Evolutionary conservation across 2,113 vertebrate genomes (phyloP).

Genomic region (Aegotheles bennettii): DNA sequence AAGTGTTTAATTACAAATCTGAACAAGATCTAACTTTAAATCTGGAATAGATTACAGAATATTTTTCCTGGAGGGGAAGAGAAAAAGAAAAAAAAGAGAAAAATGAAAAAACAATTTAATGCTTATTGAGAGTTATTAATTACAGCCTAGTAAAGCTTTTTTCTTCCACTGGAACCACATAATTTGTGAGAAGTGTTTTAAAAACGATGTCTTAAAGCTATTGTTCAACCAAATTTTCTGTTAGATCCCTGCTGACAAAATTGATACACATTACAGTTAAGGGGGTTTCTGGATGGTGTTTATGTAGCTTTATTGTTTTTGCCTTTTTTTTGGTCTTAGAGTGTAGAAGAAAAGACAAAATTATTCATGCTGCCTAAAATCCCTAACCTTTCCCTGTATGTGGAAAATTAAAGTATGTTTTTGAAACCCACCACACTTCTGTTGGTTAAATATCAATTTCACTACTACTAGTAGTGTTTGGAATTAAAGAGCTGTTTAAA

Average conservation of each 20-base stretch:
- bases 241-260: not conserved
- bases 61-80: accelerated
- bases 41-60: not conserved
- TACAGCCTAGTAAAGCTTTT: not conserved
- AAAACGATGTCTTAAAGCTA: not conserved
- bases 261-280: not conserved
- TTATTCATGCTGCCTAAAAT: not conserved
- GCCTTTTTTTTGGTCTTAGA: not conserved
- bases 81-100: too few species aligned
- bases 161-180: not conserved
- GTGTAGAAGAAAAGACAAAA: not conserved
- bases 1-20: not conserved
- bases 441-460: not conserved
- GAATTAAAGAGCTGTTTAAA: not conserved
- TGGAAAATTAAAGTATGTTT: not conserved
- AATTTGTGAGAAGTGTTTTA: not conserved
- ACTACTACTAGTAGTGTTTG: not conserved
- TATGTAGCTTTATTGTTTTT: not conserved
- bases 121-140: not conserved
- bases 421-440: not conserved
- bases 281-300: not conserved
- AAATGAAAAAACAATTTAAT: not conserved
- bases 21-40: not conserved
- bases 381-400: not conserved
- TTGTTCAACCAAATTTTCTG: not conserved